Evolutionary conservation across 1,140 invertebrate species (phyloP).

Genomic region (Magallana gigas): DNA sequence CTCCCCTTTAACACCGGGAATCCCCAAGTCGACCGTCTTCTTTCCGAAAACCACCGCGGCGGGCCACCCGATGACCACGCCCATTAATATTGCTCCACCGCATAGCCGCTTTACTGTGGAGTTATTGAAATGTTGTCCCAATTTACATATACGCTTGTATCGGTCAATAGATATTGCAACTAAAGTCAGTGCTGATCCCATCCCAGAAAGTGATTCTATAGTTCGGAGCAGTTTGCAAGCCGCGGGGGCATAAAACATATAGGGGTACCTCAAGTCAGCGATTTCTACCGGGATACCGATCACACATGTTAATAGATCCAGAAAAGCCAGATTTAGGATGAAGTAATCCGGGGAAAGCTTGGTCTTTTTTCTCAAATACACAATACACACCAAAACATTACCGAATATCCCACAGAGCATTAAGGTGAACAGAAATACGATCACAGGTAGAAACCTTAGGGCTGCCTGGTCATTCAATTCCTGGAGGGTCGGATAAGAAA

Average conservation of each 20-base stretch:
- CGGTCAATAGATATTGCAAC: slow-evolving; percentile 73
- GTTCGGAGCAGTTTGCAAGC: slow-evolving; percentile 72
- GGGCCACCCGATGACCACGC: slow-evolving; percentile 65
- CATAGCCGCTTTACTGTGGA: slow-evolving; percentile 68
- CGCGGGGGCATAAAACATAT: slow-evolving; percentile 70
- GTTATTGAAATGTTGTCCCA: slow-evolving; percentile 69
- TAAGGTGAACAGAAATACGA: slow-evolving; percentile 68
- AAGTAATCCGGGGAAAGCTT: slow-evolving; percentile 72
- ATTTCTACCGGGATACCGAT: slow-evolving; percentile 75
- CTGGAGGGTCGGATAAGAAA: not conserved
- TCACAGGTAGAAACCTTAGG: slow-evolving; percentile 70
- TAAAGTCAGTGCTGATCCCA: slow-evolving; percentile 71
- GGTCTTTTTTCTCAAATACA: slow-evolving; percentile 67
- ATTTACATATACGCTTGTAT: slow-evolving; percentile 71
- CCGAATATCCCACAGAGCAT: slow-evolving; percentile 71
- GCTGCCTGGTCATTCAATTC: slow-evolving; percentile 69
- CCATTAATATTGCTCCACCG: slow-evolving; percentile 66
- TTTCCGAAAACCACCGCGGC: slow-evolving; percentile 71
- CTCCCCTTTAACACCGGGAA: slow-evolving; percentile 58
- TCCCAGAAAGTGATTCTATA: slow-evolving; percentile 71
- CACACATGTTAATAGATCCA: slow-evolving; percentile 72
- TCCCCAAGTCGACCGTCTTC: slow-evolving; percentile 59
- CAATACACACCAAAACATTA: slow-evolving; percentile 70
- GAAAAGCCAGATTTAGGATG: slow-evolving; percentile 71
- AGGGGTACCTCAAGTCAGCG: slow-evolving; percentile 71